These are phyloP conservation scores for Phyllotis vaccarum DNA, from an alignment of 2,797 vertebrate genomes.

Conservation along the genomic window DNA sequence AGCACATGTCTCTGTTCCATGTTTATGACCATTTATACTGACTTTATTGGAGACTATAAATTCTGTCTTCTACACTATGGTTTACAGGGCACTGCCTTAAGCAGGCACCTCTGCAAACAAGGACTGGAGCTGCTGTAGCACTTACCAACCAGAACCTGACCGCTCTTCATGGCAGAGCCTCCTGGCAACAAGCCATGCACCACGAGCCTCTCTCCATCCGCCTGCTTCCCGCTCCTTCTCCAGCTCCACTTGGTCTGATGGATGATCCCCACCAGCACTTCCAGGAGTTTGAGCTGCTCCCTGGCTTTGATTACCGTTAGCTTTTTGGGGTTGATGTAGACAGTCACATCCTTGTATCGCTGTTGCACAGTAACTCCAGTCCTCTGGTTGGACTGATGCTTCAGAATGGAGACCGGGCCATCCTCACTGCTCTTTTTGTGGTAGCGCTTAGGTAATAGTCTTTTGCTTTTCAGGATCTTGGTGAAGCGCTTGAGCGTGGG, in stretches of 20 bases:
- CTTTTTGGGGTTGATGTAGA: conserved; percentile 96
- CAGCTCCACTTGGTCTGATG: conserved; percentile 91
- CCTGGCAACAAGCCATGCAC: conserved; percentile 94
- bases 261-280: conserved; percentile 94
- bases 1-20: neutral
- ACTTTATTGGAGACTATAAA: neutral
- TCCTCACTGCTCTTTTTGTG: conserved; percentile 84
- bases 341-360: conserved; percentile 92
- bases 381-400: conserved; percentile 90
- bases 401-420: conserved; percentile 94
- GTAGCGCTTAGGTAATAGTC: conserved; percentile 86
- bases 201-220: conserved; percentile 90
- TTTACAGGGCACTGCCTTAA: neutral
- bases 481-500: conserved; percentile 92
- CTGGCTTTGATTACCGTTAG: conserved; percentile 81
- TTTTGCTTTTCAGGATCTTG: conserved; percentile 93
- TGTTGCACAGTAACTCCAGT: conserved; percentile 89
- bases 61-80: neutral
- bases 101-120: neutral
- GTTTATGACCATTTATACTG: neutral
- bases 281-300: conserved; percentile 89
- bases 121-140: conserved; percentile 1
- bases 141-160: conserved; percentile 96
- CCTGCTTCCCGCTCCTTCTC: conserved; percentile 81
- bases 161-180: conserved; percentile 93